Evolutionary conservation across 2,888 invertebrate species (phyloP).

Genomic region (Antheraea yamamai): DNA sequence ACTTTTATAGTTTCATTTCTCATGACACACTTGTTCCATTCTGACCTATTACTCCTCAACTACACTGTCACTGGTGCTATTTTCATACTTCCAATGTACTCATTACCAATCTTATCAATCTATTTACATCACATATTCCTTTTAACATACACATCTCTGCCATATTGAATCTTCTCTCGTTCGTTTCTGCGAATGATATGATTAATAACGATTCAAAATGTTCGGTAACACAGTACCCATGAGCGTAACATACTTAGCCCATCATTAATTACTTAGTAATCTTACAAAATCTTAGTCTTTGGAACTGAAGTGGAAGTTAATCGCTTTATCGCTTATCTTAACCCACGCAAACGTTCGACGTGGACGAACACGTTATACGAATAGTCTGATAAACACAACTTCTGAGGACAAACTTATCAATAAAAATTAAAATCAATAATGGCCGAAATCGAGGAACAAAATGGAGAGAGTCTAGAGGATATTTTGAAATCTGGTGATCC

Average conservation of each 20-base stretch:
- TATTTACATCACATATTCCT: too few relatives aligned
- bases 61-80: too few relatives aligned
- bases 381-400: slow-evolving; percentile 17
- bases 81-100: too few relatives aligned
- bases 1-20: too few relatives aligned
- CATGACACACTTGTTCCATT: too few relatives aligned
- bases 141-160: too few relatives aligned
- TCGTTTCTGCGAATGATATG: too few relatives aligned
- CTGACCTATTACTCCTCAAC: too few relatives aligned
- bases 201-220: background rate
- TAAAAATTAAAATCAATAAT: slow-evolving; percentile 28
- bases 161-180: too few relatives aligned
- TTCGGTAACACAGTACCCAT: background rate
- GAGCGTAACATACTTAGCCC: background rate
- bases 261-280: background rate
- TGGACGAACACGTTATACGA: slow-evolving; percentile 49
- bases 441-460: slow-evolving; percentile 40
- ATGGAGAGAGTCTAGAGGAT: slow-evolving; percentile 49
- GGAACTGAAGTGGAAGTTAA: slow-evolving; percentile 7
- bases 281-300: background rate
- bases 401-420: background rate
- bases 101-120: too few relatives aligned
- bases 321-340: slow-evolving; percentile 28
- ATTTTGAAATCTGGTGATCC: slow-evolving; percentile 61
- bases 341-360: slow-evolving; percentile 38